Evolutionary conservation across 35 echinoderm and acorn worm species (phyloP), one percentile per base, ranked within the genome.

Genomic region (Lytechinus pictus): DNA sequence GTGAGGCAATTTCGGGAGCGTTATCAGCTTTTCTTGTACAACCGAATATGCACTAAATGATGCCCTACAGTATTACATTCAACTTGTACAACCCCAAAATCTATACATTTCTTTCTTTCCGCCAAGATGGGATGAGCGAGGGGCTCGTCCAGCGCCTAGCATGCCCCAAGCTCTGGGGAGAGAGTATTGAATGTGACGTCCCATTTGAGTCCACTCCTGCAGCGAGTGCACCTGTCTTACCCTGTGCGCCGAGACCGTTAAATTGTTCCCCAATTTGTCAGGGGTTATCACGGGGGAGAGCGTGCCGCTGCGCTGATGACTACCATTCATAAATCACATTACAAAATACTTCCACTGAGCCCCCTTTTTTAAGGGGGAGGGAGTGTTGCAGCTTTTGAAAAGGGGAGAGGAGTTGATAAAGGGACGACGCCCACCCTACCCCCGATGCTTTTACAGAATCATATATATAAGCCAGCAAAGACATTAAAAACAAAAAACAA

Each of bases 271-370:
- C 92, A 93, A 93, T 93, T 93, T 93, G 92, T 93, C 92, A 93
- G 53, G 92, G 92, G 92, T 93, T 93, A 93, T 93, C 92, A 93
- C 92, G 92, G 92, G 92, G 92, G 92, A 93, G 54, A 55, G 92
- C 54, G 54, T 28, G 92, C 52, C 92, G 92, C 92, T 93, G 92
- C 54, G 92, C 52, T 57, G 92, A 93, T 55, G 54, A 54, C 92
- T 93, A 93, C 92, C 92, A 93, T 93, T 93, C 92, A 93, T 93
- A 93, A 93, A 93, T 93, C 92, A 54, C 54, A 93, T 93, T 93
- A 93, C 92, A 93, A 90, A 90, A 90, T 90, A 90, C 88, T 90
- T 90, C 88, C 88, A 90, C 88, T 52, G 29, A 9, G 88, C 33
- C 33, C 33, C 33, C 21, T 79, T 79, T 9, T 2, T 58, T 7